phyloP scores from a whole-genome alignment of 2,888 invertebrate species.

The Aradus depressus region DNA sequence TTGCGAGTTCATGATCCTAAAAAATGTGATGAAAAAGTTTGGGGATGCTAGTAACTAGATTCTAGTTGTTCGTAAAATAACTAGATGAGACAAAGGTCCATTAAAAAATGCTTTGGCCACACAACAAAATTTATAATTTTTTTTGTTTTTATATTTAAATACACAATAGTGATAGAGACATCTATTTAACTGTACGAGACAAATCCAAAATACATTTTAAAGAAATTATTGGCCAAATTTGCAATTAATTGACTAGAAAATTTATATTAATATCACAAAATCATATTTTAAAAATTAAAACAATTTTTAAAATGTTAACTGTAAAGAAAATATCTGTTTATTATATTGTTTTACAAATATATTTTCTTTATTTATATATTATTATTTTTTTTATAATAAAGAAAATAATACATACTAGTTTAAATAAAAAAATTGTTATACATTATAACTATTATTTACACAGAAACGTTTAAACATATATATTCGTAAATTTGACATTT shows the following conservation, averaged over 20 bases:
- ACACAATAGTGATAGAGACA: slow-evolving; percentile 6
- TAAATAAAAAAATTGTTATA: too few relatives aligned
- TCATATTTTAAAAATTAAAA: slow-evolving; percentile 12
- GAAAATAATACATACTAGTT: too few relatives aligned
- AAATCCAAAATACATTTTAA: slow-evolving; percentile 8
- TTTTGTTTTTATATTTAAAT: slow-evolving; percentile 13
- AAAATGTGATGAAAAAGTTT: too few relatives aligned
- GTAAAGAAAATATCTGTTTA: slow-evolving; percentile 1
- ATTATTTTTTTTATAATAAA: too few relatives aligned
- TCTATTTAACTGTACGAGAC: slow-evolving; percentile 7
- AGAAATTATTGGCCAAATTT: slow-evolving; percentile 16
- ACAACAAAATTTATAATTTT: slow-evolving; percentile 15
- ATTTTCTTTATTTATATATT: background rate
- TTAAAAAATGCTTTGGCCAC: slow-evolving; percentile 16
- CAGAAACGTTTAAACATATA: slow-evolving; percentile 3
- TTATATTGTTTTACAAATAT: slow-evolving; percentile 5
- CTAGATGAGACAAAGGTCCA: too few relatives aligned
- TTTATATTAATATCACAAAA: slow-evolving; percentile 13
- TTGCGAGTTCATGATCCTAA: too few relatives aligned
- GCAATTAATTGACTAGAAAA: slow-evolving; percentile 18
- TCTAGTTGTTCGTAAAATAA: too few relatives aligned
- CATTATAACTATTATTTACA: slow-evolving; percentile 12
- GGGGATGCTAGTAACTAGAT: too few relatives aligned
- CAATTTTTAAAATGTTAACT: background rate
- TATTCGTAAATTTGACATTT: slow-evolving; percentile 4